Evolutionary conservation across 1,140 invertebrate genomes (phyloP).

Genomic region (Drosophila quadrilineata): DNA sequence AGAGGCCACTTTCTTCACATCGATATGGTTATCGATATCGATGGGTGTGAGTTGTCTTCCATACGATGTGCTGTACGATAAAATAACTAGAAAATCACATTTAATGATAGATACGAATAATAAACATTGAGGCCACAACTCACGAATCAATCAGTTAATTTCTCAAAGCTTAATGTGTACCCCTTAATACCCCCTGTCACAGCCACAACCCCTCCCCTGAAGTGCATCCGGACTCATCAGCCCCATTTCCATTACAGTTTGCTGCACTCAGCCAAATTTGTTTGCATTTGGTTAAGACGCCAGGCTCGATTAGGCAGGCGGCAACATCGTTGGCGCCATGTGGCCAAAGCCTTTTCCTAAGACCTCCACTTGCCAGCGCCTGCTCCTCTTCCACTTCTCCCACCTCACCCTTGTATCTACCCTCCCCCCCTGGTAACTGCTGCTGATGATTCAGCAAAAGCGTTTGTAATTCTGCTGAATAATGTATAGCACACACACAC

Average conservation of each 20-base stretch:
- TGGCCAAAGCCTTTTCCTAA: conserved; percentile 39
- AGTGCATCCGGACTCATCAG: too few relatives aligned
- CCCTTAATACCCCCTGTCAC: not conserved
- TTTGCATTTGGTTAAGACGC: conserved; percentile 28
- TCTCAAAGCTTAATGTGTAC: conserved; percentile 35
- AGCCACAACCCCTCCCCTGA: not conserved
- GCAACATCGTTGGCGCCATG: conserved; percentile 52
- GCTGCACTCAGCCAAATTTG: conserved; percentile 40
- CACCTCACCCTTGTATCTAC: not conserved
- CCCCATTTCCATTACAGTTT: not conserved
- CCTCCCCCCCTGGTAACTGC: not conserved
- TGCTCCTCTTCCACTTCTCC: not conserved
- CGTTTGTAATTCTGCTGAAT: conserved; percentile 41
- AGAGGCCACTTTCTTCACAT: conserved; percentile 61
- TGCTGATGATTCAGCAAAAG: conserved; percentile 45
- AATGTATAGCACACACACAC: conserved; percentile 21
- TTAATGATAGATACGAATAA: conserved; percentile 57
- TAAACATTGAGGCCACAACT: conserved; percentile 39
- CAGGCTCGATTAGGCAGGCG: conserved; percentile 33
- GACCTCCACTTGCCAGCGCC: conserved; percentile 2
- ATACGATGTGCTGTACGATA: conserved; percentile 31
- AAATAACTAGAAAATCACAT: conserved; percentile 44
- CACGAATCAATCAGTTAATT: conserved; percentile 71
- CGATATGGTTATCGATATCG: conserved; percentile 41
- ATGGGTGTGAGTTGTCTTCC: not conserved